These are phyloP conservation scores for Microtus richardsoni DNA, from an alignment of 2,113 vertebrate species.

Conservation along the genomic window DNA sequence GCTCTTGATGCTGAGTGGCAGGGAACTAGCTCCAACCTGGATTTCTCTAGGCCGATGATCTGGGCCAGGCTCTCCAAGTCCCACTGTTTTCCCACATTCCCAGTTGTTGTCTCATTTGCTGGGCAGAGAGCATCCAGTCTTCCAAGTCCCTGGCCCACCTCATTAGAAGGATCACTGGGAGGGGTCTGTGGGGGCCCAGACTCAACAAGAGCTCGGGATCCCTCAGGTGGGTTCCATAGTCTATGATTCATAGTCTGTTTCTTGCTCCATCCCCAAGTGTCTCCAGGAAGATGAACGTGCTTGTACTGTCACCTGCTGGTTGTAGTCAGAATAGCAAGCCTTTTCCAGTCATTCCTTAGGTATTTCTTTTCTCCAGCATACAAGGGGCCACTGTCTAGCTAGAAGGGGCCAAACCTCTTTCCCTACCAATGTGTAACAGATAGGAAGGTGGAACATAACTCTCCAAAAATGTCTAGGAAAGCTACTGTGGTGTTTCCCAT, in stretches of 20 bases:
- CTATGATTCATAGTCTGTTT: neutral
- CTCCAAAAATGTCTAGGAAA: neutral
- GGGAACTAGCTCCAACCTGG: neutral
- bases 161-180: conserved; percentile 50
- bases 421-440: neutral
- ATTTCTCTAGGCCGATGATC: neutral
- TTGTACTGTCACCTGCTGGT: conserved; percentile 69
- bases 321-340: neutral
- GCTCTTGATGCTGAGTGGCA: neutral
- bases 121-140: conserved; percentile 47
- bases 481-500: neutral
- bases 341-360: neutral
- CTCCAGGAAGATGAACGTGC: neutral
- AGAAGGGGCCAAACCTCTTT: neutral
- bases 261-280: neutral
- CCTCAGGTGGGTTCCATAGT: neutral
- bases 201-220: neutral
- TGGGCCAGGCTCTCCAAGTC: conserved; percentile 6
- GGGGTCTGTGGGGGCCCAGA: neutral
- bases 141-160: conserved; percentile 15
- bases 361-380: neutral
- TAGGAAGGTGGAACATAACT: neutral
- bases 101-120: conserved; percentile 49
- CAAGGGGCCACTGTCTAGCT: neutral
- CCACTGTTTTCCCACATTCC: neutral